Conservation (phyloP, 2,888 invertebrate genomes). For the Meandrusa payeni region DNA sequence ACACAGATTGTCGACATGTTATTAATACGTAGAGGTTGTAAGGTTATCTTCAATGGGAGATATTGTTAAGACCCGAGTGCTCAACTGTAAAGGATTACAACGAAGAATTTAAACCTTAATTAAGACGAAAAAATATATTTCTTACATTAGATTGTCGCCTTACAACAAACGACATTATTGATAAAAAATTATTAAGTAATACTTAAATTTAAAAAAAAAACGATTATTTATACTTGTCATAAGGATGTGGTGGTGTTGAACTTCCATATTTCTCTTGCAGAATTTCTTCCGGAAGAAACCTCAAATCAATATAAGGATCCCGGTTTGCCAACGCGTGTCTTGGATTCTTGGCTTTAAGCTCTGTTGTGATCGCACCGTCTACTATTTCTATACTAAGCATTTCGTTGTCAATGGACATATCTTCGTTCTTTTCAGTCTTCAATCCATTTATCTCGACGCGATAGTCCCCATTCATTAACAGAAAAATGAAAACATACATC, state of each 20-base stretch:
- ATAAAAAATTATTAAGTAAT: too few species aligned
- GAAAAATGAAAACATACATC: constrained; percentile 4
- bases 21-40: too few species aligned
- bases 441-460: constrained; percentile 2
- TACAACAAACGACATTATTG: too few species aligned
- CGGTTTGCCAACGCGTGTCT: constrained; percentile 16
- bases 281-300: constrained; percentile 13
- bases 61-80: too few species aligned
- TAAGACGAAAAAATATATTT: too few species aligned
- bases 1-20: too few species aligned
- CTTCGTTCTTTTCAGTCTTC: constrained; percentile 11
- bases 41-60: too few species aligned
- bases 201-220: too few species aligned
- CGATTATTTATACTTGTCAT: constrained; percentile 9
- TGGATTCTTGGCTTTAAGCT: constrained; percentile 11
- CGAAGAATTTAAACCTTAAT: too few species aligned
- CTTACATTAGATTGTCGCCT: too few species aligned
- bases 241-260: constrained; percentile 17
- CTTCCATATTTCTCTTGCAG: constrained; percentile 14
- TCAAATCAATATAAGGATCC: too few species aligned
- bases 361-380: not conserved
- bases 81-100: too few species aligned
- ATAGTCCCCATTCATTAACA: constrained; percentile 1
- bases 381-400: constrained; percentile 19
- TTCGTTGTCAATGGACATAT: constrained; percentile 11